Percentiles rank a stretch among this genome's conserved stretches.
phyloP scores from a whole-genome alignment of 2,113 vertebrate species.

The Malurus cyaneus region DNA sequence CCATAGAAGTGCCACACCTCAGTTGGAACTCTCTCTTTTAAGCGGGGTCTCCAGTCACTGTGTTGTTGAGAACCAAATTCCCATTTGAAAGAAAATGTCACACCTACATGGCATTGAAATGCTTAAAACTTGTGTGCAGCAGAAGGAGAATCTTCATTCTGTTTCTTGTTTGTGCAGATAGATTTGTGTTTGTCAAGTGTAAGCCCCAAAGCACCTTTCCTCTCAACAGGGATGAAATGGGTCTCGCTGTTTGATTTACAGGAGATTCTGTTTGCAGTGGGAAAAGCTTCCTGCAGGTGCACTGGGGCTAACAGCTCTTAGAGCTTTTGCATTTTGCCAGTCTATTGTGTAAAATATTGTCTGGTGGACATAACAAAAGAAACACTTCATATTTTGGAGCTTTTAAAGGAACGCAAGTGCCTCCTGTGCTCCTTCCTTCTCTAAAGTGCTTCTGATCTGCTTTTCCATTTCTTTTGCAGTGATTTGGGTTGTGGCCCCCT shows the following conservation, averaged over 20 bases:
- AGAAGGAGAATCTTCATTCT: background rate
- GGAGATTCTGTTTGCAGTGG: background rate
- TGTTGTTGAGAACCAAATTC: background rate
- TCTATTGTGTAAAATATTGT: background rate
- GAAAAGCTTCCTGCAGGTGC: background rate
- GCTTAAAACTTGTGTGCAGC: background rate
- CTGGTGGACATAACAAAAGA: background rate
- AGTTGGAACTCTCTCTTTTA: background rate
- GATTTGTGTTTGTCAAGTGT: background rate
- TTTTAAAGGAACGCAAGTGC: background rate
- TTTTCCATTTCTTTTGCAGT: background rate
- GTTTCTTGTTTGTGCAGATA: background rate
- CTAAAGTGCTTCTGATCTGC: background rate
- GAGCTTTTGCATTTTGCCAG: background rate
- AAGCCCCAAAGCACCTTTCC: background rate
- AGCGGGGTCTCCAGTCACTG: rapidly evolving
- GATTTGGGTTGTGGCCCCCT: background rate
- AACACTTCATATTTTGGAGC: background rate
- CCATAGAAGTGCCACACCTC: background rate
- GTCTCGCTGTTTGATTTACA: background rate
- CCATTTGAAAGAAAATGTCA: background rate
- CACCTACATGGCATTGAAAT: background rate
- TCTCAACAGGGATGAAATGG: background rate
- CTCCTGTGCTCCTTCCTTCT: too few species aligned
- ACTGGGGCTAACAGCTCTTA: background rate